Base-by-base conservation (phyloP, 2,797 vertebrate genomes). In the Pseudopleuronectes americanus region DNA sequence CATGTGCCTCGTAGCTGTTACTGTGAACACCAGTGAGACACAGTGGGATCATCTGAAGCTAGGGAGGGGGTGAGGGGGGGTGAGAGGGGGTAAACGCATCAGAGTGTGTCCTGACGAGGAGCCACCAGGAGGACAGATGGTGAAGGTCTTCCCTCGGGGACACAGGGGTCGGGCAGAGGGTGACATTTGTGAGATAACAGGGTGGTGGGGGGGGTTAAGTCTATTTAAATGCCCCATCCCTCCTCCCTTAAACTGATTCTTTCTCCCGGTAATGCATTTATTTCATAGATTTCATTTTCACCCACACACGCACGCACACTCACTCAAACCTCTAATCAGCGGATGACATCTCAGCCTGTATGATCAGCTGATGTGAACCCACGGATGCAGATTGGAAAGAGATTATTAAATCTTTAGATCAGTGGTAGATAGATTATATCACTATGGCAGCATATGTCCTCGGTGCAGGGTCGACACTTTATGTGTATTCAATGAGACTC, bases 391-490 rank as follows among this genome's bases (percentile, higher is more conserved):
- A 92, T 90, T 89, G 90, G 72, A 84, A 36, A 16, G 71, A 78
- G 81, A 87, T 87, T 87, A 84, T 87, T 64, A 80, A 88, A 89
- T 85, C 64, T 81, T 80, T 71, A 86, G 72, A 79, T 84, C 83
- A 49, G 62, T 63, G 66, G 14, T 54, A 64, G 77, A 84, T 85
- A 79, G 79, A 90, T 87, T 82, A 82, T 61, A 81, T 22, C 14
- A 57, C 66, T 56, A 77, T 23, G 23, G 76, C 79, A 84, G 69
- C 87, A 81, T 84, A 88, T 89, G 87, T 81, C 64, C 70, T 83
- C 73, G 51, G 64, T 3, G 59, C 68, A 71, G 80, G 76, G 64
- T 68, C 33, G 72, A 57, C 69, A 63, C 61, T 81, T 74, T 22
- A 74, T 63, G 66, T 63, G 55, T 75, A 38, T 26, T 45, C 49